Conservation (phyloP, 2,888 invertebrate genomes). For the Drosophila meridionalis region DNA sequence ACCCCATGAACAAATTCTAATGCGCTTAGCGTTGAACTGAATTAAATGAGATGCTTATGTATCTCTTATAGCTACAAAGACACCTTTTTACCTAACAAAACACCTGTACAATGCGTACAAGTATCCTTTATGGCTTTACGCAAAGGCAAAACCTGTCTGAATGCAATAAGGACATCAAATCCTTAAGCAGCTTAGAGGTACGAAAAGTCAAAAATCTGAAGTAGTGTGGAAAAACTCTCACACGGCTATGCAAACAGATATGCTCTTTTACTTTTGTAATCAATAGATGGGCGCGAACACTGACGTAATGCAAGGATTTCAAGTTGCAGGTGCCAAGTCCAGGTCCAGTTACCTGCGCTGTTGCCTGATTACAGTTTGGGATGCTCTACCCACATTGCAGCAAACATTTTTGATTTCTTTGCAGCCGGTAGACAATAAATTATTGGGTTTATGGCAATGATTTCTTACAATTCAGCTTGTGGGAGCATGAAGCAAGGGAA, state of each 20-base stretch:
- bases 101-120: constrained; percentile 22
- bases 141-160: not conserved
- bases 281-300: constrained; percentile 60
- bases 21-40: constrained; percentile 8
- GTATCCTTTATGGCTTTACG: not conserved
- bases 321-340: constrained; percentile 60
- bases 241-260: constrained; percentile 48
- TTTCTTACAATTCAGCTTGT: constrained; percentile 43
- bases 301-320: constrained; percentile 43
- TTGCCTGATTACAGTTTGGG: constrained; percentile 31
- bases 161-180: constrained; percentile 47
- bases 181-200: constrained; percentile 50
- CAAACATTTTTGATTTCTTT: constrained; percentile 50
- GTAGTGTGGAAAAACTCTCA: constrained; percentile 42
- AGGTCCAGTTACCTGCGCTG: constrained; percentile 35
- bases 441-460: constrained; percentile 68
- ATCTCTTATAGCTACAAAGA: not conserved
- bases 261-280: constrained; percentile 17
- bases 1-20: not conserved
- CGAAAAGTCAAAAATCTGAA: constrained; percentile 44
- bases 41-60: constrained; percentile 16
- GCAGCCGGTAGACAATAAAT: constrained; percentile 74
- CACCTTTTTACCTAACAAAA: constrained; percentile 2
- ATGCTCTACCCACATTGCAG: not conserved
- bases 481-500: constrained; percentile 1